Percentiles rank a stretch among this genome's conserved stretches.
Conservation (phyloP, 2,888 invertebrate genomes). For the Calameuta pallipes region DNA sequence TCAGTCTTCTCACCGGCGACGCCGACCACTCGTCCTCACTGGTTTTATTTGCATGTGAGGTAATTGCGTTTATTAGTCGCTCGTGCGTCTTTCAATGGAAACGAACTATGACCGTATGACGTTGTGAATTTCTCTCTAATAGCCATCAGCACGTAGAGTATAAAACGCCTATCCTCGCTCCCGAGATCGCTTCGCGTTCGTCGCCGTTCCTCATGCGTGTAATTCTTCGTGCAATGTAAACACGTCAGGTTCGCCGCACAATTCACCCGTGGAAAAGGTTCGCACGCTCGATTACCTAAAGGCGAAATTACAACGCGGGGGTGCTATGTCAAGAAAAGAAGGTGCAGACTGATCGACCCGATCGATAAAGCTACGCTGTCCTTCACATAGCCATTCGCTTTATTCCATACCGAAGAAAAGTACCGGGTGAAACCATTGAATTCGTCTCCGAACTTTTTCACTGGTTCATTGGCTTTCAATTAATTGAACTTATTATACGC, state of each 20-base stretch:
- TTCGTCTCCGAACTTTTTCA: background rate
- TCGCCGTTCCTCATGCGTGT: conserved; percentile 30
- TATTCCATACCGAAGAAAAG: background rate
- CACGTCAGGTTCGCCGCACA: background rate
- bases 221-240: conserved; percentile 17
- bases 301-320: background rate
- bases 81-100: conserved; percentile 36
- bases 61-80: conserved; percentile 48
- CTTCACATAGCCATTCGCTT: background rate
- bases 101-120: conserved; percentile 17
- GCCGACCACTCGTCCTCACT: conserved; percentile 36
- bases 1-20: conserved; percentile 39
- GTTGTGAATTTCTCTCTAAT: background rate
- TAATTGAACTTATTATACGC: background rate
- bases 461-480: background rate
- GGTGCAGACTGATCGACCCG: background rate
- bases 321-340: background rate
- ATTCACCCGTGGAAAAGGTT: background rate
- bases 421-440: background rate
- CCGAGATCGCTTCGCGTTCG: conserved; percentile 22
- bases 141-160: background rate
- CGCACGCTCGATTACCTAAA: background rate
- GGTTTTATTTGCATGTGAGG: conserved; percentile 49
- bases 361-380: background rate
- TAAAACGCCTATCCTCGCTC: conserved; percentile 2